Conservation (phyloP, 2,113 vertebrate genomes). For the Ceratotherium simum region DNA sequence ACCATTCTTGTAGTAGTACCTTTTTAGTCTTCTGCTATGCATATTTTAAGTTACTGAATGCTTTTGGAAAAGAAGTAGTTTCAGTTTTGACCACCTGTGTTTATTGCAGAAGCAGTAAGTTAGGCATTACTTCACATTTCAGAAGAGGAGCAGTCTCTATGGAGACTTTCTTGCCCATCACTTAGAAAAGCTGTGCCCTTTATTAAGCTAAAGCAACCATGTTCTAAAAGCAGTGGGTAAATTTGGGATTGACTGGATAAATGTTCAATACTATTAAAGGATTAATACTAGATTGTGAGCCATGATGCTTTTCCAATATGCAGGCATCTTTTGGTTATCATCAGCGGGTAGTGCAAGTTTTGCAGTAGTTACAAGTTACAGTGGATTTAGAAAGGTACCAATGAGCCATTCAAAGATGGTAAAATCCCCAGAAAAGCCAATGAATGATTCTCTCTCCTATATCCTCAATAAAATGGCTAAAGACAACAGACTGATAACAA, state of each 20-base stretch:
- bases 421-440: not conserved
- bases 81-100: conserved; percentile 59
- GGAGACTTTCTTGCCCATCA: not conserved
- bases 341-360: not conserved
- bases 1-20: not conserved
- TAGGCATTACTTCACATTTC: not conserved
- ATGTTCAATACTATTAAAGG: not conserved
- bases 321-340: not conserved
- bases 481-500: not conserved
- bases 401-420: not conserved
- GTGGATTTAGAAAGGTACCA: not conserved
- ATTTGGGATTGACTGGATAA: not conserved
- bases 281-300: not conserved
- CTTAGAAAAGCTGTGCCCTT: conserved; percentile 16
- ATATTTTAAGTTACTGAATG: conserved; percentile 17
- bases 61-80: conserved; percentile 22
- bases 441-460: not conserved
- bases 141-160: not conserved
- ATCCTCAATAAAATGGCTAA: not conserved
- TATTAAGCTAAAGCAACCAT: not conserved
- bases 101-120: not conserved
- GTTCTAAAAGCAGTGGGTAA: not conserved
- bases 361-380: not conserved
- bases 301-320: not conserved
- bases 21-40: not conserved